Base-by-base conservation (phyloP, 2,888 invertebrate species). In the Smittia sp. region DNA sequence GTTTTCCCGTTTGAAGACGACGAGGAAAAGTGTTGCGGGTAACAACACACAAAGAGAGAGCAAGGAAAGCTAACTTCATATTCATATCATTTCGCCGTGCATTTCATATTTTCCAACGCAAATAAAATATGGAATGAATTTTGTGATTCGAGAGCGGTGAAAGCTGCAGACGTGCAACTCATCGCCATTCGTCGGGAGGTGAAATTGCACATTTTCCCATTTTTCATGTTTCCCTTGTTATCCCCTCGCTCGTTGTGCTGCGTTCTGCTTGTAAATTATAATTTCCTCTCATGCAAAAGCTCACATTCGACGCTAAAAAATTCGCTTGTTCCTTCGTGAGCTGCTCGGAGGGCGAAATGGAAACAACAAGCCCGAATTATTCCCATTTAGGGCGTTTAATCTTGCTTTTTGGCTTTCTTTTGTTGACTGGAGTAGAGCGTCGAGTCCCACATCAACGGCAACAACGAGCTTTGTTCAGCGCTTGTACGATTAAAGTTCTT, bases 21-120 rank as follows among this genome's bases (percentile, higher is more conserved):
- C 20, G 24, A 58, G 18, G 22, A 54, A 63, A 27, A 11, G 25
- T 3, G 32, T 27, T 27, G 63, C n/a, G 25, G 15, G 32, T 32
- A 25, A 24, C 27, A 32, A 32, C 32, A n/a, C n/a, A n/a, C 27
- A 65, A 65, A 11, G 27, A 13, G 62, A 24, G 39, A 66, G 38
- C 32, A 32, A 27, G 39, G 27, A 7, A 7, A 66, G 38, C 32
- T 38, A 66, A 66, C 66, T 66, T 66, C 66, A 66, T 66, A 66
- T 66, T 66, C 66, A 66, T 66, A 66, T 66, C 66, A 38, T 66
- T 66, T 20, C 32, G 38, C 38, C 27, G 13, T 46, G 18, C 52
- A 6, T 15, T 46, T 46, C 52, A 46, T 32, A 32, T 32, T 32
- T 46, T 46, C 11, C n/a, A 46, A 46, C 18, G 11, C n/a, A 58